Evolutionary conservation across 2,113 vertebrate species (phyloP).

Genomic region (Cyanistes caeruleus): DNA sequence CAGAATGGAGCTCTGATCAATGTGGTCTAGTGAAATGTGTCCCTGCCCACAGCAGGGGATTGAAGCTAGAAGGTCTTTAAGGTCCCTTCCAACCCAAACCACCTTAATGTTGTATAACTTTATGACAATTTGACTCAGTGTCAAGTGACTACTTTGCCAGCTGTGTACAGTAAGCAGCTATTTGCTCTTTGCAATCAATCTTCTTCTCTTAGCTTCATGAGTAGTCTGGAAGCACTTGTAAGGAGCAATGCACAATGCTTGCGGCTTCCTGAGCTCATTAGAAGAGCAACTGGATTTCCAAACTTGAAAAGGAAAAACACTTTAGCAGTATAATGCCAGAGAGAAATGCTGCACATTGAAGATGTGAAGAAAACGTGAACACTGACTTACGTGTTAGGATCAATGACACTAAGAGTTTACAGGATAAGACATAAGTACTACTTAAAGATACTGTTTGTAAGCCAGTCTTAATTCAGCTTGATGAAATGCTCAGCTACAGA

Average conservation of each 20-base stretch:
- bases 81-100: neutral
- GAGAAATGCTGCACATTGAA: neutral
- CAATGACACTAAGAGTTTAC: neutral
- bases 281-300: neutral
- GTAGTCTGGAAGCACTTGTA: neutral
- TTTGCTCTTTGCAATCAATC: neutral
- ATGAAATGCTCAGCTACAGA: neutral
- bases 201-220: neutral
- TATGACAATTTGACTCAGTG: neutral
- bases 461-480: neutral
- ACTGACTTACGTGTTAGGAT: neutral
- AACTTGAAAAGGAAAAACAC: neutral
- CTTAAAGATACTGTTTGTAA: neutral
- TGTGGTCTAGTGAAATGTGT: fast-evolving
- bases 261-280: neutral
- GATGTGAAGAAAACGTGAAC: neutral
- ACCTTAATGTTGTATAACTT: neutral
- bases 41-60: neutral
- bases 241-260: neutral
- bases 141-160: neutral
- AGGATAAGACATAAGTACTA: neutral
- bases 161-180: neutral
- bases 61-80: neutral
- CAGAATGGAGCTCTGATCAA: neutral
- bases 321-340: neutral